These are phyloP conservation scores for Delichon dasypus DNA, from an alignment of 2,797 vertebrate genomes.

Conservation along the genomic window DNA sequence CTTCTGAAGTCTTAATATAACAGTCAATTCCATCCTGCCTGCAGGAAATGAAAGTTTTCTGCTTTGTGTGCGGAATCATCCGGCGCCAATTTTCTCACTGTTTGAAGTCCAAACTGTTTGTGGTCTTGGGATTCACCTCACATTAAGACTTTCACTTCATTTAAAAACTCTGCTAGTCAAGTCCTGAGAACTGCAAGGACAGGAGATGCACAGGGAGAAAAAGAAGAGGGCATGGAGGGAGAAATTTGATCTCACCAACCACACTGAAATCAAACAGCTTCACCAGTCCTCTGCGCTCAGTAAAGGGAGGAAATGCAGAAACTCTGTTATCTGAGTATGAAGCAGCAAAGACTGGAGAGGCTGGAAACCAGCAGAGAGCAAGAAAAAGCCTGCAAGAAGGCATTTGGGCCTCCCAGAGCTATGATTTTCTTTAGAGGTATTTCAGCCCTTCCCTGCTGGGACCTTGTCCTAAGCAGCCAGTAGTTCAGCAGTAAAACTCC, in stretches of 20 bases:
- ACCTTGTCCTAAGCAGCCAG: conserved; percentile 44
- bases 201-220: background rate
- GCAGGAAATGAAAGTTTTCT: conserved; percentile 80
- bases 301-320: conserved; percentile 1
- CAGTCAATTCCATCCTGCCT: conserved; percentile 81
- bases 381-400: background rate
- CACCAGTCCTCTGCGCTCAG: background rate
- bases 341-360: background rate
- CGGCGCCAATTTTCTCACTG: conserved; percentile 75
- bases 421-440: conserved; percentile 36
- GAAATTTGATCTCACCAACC: background rate
- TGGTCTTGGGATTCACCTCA: conserved; percentile 73
- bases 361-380: conserved; percentile 7
- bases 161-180: conserved; percentile 56
- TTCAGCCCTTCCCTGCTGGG: conserved; percentile 46
- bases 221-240: background rate
- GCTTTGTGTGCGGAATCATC: conserved; percentile 77
- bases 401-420: background rate
- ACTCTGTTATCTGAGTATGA: background rate
- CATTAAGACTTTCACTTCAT: conserved; percentile 68
- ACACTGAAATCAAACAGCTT: background rate
- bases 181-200: conserved; percentile 17
- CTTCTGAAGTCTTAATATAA: conserved; percentile 83
- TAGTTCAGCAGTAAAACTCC: background rate
- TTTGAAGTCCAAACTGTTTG: conserved; percentile 79